Base-by-base conservation (phyloP, 1,140 invertebrate genomes). In the Drosophila seguyi region DNA sequence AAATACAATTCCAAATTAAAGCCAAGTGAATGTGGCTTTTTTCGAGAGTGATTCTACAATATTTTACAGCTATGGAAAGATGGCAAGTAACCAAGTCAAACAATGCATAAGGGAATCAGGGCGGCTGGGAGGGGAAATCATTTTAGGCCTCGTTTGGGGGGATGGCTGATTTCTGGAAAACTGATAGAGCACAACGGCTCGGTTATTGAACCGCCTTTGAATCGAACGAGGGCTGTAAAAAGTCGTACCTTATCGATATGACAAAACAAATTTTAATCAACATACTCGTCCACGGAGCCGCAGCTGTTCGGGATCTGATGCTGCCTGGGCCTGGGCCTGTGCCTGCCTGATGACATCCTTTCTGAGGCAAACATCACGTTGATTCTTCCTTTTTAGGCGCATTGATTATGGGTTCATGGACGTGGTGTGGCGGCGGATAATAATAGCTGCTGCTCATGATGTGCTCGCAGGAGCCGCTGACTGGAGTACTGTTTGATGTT, bases 191-290 rank as follows among this genome's bases (percentile, higher is more conserved):
- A 87, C 83, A 87, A 38, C 61, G 42, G 56, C 50, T 52, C 59
- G 83, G 84, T 83, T 88, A 88, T 87, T 88, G 79, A 87, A 87
- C 83, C 59, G 80, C 69, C 39, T 45, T 27, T 47, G 62, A 42
- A 62, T 55, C 20, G 71, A 3, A 44, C 20, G 38, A 36, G 42
- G 73, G 63, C 75, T 76, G 73, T 87, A 73, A 88, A 85, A 87
- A 76, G 66, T 76, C 66, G 42, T 53, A 88, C 75, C 83, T 76
- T 87, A 86, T 86, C 83, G 84, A 79, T 83, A 69, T 87, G 83
- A 88, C 83, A 76, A 87, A 87, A 83, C 84, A 88, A 87, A 88
- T 87, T 87, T 88, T 88, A 83, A 87, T 87, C 83, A 87, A 79
- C 79, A 57, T 62, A 62, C 75, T 56, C 38, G 20, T 29, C 41